phyloP scores from a whole-genome alignment of 2,888 invertebrate genomes.

The Crematogaster levior region DNA sequence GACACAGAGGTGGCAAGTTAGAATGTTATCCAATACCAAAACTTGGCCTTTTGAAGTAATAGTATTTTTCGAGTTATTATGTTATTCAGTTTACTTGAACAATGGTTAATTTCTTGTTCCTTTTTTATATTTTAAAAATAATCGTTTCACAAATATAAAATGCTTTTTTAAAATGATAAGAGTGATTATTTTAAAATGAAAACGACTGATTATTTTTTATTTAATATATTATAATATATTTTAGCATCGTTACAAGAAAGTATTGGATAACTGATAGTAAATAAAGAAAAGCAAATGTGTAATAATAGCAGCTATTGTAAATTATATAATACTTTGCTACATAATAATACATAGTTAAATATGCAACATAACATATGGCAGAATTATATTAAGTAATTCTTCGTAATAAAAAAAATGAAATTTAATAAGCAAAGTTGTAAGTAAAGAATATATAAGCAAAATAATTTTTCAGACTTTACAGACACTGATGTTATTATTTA shows the following conservation, averaged over 20 bases:
- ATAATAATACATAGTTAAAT: conserved; percentile 29
- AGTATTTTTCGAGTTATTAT: conserved; percentile 44
- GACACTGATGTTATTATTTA: conserved; percentile 26
- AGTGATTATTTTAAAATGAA: no score
- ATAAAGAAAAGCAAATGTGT: conserved; percentile 62
- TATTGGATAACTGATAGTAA: conserved; percentile 82
- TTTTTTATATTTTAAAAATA: conserved; percentile 15
- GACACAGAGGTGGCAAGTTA: conserved; percentile 83
- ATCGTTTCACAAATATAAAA: not conserved
- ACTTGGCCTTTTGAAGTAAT: conserved; percentile 65
- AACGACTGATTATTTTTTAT: not conserved
- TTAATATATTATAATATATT: not conserved
- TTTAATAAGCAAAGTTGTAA: conserved; percentile 48
- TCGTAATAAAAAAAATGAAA: conserved; percentile 26
- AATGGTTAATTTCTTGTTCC: not conserved
- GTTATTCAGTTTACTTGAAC: conserved; percentile 23
- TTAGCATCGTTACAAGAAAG: conserved; percentile 70
- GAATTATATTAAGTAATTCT: not conserved
- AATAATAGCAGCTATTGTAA: conserved; percentile 57
- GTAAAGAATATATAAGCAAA: conserved; percentile 9
- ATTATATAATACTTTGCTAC: conserved; percentile 36
- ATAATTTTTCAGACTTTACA: conserved; percentile 22
- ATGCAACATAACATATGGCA: conserved; percentile 20
- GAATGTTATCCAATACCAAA: conserved; percentile 84
- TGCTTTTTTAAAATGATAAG: not conserved